phyloP scores from a whole-genome alignment of 2,888 invertebrate species.

The Polylopha cassiicola region DNA sequence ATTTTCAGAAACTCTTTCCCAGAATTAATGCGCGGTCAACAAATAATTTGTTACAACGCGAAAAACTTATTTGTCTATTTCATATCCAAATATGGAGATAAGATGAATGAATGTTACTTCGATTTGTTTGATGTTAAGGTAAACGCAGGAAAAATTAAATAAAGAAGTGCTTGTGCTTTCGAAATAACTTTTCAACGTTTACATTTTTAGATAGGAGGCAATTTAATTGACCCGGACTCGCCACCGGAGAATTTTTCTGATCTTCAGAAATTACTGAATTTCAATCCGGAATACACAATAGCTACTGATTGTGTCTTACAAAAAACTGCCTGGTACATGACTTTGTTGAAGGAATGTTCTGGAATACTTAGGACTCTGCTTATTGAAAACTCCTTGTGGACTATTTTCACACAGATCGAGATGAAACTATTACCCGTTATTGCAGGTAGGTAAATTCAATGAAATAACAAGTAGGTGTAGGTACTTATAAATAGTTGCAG shows the following conservation, averaged over 20 bases:
- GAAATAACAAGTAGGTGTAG: no score
- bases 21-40: no score
- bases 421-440: conserved; percentile 63
- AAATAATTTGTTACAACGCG: conserved; percentile 59
- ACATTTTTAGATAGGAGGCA: conserved; percentile 50
- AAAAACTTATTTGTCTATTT: conserved; percentile 53
- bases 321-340: conserved; percentile 49
- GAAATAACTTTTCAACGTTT: conserved; percentile 3
- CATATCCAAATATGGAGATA: conserved; percentile 35
- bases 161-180: conserved; percentile 23
- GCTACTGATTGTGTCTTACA: conserved; percentile 49
- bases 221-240: conserved; percentile 61
- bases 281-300: conserved; percentile 42
- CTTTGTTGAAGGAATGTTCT: conserved; percentile 40
- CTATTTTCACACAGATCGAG: conserved; percentile 63
- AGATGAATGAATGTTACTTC: no score
- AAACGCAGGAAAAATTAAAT: no score
- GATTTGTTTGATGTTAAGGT: no score
- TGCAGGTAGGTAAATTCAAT: conserved; percentile 55
- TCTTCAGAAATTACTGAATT: conserved; percentile 44
- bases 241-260: conserved; percentile 54
- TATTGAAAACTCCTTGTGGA: conserved; percentile 47
- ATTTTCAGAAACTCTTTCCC: no score
- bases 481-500: not conserved
- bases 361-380: conserved; percentile 34